Evolutionary conservation across 2,888 invertebrate genomes (phyloP), one percentile per base, ranked within the genome.

Genomic region (Euzophera pinguis): DNA sequence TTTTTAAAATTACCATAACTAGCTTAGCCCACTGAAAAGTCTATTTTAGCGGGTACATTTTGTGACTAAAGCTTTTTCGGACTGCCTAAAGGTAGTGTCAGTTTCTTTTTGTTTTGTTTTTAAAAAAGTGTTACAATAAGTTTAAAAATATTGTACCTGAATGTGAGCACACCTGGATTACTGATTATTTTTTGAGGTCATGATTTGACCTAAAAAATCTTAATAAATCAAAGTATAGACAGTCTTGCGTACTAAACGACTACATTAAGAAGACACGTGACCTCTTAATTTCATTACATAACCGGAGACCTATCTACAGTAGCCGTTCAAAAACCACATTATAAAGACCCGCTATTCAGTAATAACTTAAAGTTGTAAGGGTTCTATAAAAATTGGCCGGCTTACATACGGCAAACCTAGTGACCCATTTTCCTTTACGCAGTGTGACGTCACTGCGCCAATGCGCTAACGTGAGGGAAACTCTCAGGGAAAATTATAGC

Each of bases 361-460:
- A 52, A 42, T 37, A 34, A 27, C 22, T 32, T 49, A 3, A 51
- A 22, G 16, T 43, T 38, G 10, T 27, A 38, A 62, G 54, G 58
- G 73, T 50, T 66, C 74, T 56, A 50, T 53, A 32, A 61, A 60
- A 54, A 61, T 60, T 69, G 71, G 67, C 16, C 59, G 27, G 58
- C 16, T 42, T 47, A 50, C 57, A 60, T 66, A 67, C 69, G 64
- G 64, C 65, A 69, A 73, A 73, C 78, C 81, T 62, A 76, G 67
- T 81, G 81, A 78, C 81, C 81, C 61, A 80, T 69, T 73, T 79
- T 65, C 67, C 63, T 64, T 62, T 81, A 82, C 81, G 81, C 81
- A 81, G 78, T 75, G 61, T 82, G 82, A 82, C 82, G 82, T 82
- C 80, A 82, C 63, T 63, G 63, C 80, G 65, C 76, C 81, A 82